Evolutionary conservation across 2,113 vertebrate genomes (phyloP).

Genomic region (Dipodomys ordii): DNA sequence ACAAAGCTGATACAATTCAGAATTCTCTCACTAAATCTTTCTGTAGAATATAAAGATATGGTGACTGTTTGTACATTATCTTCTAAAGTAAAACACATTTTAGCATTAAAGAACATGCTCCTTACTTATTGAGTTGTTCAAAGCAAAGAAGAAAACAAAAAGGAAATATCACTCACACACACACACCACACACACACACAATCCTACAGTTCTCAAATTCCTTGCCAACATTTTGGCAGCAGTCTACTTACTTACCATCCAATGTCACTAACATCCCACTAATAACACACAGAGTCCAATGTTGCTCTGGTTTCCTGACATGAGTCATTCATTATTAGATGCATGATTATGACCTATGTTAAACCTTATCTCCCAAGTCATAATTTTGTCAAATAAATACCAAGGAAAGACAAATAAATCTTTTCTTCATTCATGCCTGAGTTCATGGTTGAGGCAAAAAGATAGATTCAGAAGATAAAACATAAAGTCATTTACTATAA

Average conservation of each 20-base stretch:
- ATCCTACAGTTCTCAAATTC: background rate
- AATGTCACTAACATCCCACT: background rate
- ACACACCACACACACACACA: background rate
- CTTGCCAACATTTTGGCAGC: background rate
- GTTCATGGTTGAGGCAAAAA: background rate
- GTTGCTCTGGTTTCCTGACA: slow-evolving; percentile 9
- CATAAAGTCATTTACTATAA: background rate
- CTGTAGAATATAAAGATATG: too few species aligned
- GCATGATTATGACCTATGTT: background rate
- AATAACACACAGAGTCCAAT: background rate
- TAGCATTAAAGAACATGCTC: background rate
- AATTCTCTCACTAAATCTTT: slow-evolving; percentile 28
- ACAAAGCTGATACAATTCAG: background rate
- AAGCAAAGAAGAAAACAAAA: background rate
- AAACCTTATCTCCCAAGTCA: background rate
- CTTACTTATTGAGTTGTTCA: background rate
- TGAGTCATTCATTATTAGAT: background rate
- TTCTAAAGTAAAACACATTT: background rate
- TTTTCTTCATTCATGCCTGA: background rate
- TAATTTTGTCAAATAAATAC: slow-evolving; percentile 37
- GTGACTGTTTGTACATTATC: background rate
- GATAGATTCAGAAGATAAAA: background rate
- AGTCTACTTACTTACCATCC: background rate
- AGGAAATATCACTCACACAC: background rate
- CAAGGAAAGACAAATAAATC: background rate